Evolutionary conservation across 2,888 invertebrate genomes (phyloP).

Genomic region (Alloplasta piceator): DNA sequence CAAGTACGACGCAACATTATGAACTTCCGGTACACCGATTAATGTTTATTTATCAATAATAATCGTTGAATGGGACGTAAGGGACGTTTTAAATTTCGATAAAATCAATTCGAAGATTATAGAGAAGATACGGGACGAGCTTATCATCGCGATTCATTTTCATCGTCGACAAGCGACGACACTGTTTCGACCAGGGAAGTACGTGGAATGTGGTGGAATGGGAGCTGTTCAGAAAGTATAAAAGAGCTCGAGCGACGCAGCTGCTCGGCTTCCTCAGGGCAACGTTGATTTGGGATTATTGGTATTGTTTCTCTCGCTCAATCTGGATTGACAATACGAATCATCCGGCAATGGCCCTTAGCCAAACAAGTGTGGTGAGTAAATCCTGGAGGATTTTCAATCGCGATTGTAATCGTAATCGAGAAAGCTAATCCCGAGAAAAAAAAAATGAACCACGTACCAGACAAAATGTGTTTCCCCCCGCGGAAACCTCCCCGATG

Average conservation of each 20-base stretch:
- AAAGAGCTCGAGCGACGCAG: constrained; percentile 80
- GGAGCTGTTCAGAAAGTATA: constrained; percentile 81
- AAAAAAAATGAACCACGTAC: constrained; percentile 20
- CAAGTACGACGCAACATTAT: constrained; percentile 5
- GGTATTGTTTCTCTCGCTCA: constrained; percentile 77
- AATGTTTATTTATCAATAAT: constrained; percentile 34
- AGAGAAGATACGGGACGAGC: not conserved
- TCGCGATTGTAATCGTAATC: not conserved
- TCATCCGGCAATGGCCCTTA: constrained; percentile 86
- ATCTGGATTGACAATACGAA: constrained; percentile 80
- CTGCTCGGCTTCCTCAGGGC: constrained; percentile 80
- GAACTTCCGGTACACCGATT: constrained; percentile 41
- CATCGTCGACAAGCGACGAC: not conserved
- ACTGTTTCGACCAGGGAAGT: constrained; percentile 68
- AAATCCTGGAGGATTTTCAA: constrained; percentile 62
- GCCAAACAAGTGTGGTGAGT: constrained; percentile 89
- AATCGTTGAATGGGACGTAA: not conserved
- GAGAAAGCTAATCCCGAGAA: constrained; percentile 44
- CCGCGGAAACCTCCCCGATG: not conserved
- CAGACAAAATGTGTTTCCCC: constrained; percentile 12
- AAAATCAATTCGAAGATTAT: constrained; percentile 17
- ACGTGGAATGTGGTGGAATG: constrained; percentile 70
- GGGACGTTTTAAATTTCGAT: not conserved
- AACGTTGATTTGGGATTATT: constrained; percentile 77
- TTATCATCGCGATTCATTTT: not conserved